Percentiles rank a stretch among this genome's conserved stretches.
Conservation (phyloP, 2,113 vertebrate species). For the Periophthalmodon schlosseri region DNA sequence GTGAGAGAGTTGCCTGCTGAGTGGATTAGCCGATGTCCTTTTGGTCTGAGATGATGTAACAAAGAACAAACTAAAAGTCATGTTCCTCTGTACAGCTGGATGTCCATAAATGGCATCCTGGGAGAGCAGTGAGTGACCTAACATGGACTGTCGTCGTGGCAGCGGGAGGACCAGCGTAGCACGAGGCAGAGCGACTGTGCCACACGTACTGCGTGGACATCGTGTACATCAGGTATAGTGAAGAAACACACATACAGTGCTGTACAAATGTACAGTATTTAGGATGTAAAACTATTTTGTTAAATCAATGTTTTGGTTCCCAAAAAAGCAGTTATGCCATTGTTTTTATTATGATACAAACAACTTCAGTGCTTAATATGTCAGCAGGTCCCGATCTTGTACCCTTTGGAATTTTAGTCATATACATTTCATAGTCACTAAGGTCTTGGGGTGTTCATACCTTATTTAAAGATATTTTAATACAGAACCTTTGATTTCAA, state of each 20-base stretch:
- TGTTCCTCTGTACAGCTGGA: not conserved
- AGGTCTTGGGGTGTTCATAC: too few relatives aligned
- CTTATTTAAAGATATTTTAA: not conserved
- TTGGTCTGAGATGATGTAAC: constrained; percentile 52
- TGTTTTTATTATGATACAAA: too few relatives aligned
- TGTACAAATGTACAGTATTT: not conserved
- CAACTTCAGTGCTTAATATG: too few relatives aligned
- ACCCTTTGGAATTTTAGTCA: too few relatives aligned
- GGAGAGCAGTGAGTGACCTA: constrained; percentile 26
- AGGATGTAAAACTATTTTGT: too few relatives aligned
- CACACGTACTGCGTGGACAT: not conserved
- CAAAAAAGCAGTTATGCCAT: too few relatives aligned
- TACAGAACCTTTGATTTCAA: not conserved
- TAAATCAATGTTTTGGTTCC: too few relatives aligned
- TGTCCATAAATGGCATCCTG: constrained; percentile 50
- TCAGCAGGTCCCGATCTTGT: too few relatives aligned
- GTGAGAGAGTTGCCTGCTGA: constrained; percentile 32
- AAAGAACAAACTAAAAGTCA: constrained; percentile 21
- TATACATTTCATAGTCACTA: too few relatives aligned
- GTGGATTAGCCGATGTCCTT: constrained; percentile 24
- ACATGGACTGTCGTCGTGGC: constrained; percentile 8
- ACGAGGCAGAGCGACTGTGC: not conserved
- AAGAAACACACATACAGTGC: not conserved
- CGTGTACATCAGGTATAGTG: constrained; percentile 2
- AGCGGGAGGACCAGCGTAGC: not conserved